Evolutionary conservation across 2,797 vertebrate species (phyloP).

Genomic region (Pseudochirops corinnae): DNA sequence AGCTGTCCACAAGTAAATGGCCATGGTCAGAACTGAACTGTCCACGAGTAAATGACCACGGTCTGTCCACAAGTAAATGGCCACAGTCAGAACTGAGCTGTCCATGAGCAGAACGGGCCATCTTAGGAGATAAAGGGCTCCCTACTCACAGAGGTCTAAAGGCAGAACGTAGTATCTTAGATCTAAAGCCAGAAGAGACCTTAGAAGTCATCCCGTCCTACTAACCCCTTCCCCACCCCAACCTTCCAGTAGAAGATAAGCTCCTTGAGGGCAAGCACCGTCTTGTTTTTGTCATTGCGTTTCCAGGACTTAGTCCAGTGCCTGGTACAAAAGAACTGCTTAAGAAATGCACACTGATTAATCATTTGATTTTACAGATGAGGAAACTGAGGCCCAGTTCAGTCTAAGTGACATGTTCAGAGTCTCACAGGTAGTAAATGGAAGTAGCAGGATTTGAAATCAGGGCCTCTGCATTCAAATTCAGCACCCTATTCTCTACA

Average conservation of each 20-base stretch:
- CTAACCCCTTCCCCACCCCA: neutral
- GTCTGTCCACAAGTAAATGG: too few relatives aligned
- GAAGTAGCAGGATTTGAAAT: neutral
- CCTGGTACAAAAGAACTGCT: neutral
- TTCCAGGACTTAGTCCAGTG: neutral
- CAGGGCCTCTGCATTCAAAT: neutral
- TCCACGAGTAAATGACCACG: fast-evolving
- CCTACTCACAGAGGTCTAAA: neutral
- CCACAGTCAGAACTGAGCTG: neutral
- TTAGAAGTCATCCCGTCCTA: neutral
- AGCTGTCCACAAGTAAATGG: neutral
- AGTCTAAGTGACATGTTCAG: neutral
- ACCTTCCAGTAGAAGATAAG: neutral
- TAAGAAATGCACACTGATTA: neutral
- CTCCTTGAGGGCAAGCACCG: neutral
- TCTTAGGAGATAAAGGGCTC: neutral
- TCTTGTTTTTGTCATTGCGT: neutral
- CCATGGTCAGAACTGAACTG: neutral
- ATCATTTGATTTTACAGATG: neutral
- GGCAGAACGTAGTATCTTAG: neutral
- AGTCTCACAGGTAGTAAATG: neutral
- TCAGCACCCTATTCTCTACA: neutral
- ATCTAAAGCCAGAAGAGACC: neutral
- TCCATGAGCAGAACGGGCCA: neutral
- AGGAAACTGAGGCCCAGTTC: conserved; percentile 28